phyloP scores from a whole-genome alignment of 2,113 vertebrate species.

The Hemicordylus capensis region DNA sequence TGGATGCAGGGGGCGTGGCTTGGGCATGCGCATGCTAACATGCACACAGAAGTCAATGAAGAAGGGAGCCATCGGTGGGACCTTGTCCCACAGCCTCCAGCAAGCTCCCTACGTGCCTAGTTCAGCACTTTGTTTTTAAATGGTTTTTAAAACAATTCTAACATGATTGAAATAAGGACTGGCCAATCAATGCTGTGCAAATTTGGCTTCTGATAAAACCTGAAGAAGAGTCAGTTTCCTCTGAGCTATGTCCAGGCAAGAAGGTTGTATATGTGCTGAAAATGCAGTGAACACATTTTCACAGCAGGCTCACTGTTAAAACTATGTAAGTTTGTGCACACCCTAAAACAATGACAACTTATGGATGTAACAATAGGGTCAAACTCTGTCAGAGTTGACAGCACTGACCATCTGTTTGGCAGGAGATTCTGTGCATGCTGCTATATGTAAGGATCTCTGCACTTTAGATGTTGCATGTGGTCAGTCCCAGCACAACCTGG shows the following conservation, averaged over 20 bases:
- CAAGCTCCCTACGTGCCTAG: no score
- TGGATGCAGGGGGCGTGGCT: no score
- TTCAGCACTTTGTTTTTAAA: background rate
- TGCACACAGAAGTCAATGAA: no score
- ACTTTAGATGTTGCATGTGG: background rate
- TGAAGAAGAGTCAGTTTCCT: background rate
- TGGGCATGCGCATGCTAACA: no score
- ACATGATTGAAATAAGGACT: background rate
- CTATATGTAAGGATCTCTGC: background rate
- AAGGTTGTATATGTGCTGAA: background rate
- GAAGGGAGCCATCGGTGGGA: no score
- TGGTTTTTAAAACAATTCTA: no score
- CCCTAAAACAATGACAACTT: background rate
- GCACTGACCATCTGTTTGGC: background rate
- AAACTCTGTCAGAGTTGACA: background rate
- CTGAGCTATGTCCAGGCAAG: no score
- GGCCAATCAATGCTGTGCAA: background rate
- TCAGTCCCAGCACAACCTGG: background rate
- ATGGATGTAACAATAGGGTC: background rate
- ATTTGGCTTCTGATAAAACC: background rate
- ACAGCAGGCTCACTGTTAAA: background rate
- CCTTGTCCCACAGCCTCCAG: no score
- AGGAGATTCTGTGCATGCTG: background rate
- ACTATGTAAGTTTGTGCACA: background rate
- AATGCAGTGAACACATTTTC: background rate